Evolutionary conservation across 2,797 vertebrate genomes (phyloP).

Genomic region (Onychomys torridus): DNA sequence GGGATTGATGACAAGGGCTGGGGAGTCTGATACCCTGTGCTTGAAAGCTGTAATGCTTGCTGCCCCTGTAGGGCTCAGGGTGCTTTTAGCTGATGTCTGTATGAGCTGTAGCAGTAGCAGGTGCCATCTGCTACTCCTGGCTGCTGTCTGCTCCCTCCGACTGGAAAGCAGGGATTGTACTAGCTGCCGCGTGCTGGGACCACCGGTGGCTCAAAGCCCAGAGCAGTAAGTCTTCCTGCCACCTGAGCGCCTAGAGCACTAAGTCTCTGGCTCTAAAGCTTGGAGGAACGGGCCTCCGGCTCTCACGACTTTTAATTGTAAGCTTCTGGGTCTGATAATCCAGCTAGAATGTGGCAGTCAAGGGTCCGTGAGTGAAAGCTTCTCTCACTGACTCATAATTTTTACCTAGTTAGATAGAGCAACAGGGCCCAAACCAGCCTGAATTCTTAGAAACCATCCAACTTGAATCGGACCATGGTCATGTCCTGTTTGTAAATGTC

Average conservation of each 20-base stretch:
- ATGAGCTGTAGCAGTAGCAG: neutral
- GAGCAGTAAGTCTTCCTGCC: neutral
- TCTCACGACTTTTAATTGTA: neutral
- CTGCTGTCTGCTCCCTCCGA: neutral
- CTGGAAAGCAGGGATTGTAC: neutral
- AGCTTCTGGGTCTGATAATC: neutral
- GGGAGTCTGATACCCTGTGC: neutral
- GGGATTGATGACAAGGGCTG: neutral
- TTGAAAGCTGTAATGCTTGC: neutral
- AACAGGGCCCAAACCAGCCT: neutral
- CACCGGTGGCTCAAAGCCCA: neutral
- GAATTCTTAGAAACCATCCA: neutral
- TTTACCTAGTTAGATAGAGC: neutral
- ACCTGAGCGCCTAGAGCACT: neutral
- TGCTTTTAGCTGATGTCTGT: neutral
- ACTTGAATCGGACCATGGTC: neutral
- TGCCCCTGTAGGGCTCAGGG: neutral
- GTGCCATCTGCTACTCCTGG: neutral
- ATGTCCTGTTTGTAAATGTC: neutral
- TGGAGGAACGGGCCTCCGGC: neutral
- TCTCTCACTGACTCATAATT: neutral
- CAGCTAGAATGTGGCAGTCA: neutral
- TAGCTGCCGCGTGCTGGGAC: neutral
- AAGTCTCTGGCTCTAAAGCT: neutral
- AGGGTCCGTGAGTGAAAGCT: neutral